phyloP scores from a whole-genome alignment of 2,113 vertebrate species.

The Pluvialis apricaria region DNA sequence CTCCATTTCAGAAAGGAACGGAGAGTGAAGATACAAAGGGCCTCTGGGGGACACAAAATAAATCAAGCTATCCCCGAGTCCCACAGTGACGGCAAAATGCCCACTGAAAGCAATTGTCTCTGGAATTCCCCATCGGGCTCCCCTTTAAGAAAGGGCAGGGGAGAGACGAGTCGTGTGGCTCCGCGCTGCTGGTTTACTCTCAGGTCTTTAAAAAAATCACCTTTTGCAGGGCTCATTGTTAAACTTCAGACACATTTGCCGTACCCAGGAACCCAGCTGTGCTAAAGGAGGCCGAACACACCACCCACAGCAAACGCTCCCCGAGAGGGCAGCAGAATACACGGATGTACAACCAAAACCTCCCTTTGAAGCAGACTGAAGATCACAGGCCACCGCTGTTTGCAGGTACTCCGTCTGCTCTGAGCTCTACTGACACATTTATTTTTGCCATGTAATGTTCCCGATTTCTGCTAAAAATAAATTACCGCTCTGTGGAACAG shows the following conservation, averaged over 20 bases:
- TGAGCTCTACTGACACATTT: neutral
- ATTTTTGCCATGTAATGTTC: neutral
- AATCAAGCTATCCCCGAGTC: neutral
- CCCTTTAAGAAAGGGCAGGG: neutral
- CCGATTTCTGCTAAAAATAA: neutral
- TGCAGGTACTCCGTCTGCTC: neutral
- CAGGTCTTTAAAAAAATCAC: neutral
- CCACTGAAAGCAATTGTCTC: neutral
- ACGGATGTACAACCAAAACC: neutral
- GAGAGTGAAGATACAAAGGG: neutral
- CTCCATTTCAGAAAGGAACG: neutral
- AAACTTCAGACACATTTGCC: neutral
- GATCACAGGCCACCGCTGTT: accelerated
- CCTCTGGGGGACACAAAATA: neutral
- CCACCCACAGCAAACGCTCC: neutral
- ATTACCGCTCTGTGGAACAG: neutral
- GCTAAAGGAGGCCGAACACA: neutral
- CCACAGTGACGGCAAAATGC: neutral
- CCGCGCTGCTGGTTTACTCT: neutral
- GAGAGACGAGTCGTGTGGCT: neutral
- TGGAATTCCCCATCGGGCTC: neutral
- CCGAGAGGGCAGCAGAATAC: neutral
- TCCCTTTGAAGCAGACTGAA: neutral
- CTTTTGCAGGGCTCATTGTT: neutral
- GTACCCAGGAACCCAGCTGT: neutral